Evolutionary conservation across 2,888 invertebrate genomes (phyloP), one percentile per base, ranked within the genome.

Genomic region (Acanthoscelides obtectus): DNA sequence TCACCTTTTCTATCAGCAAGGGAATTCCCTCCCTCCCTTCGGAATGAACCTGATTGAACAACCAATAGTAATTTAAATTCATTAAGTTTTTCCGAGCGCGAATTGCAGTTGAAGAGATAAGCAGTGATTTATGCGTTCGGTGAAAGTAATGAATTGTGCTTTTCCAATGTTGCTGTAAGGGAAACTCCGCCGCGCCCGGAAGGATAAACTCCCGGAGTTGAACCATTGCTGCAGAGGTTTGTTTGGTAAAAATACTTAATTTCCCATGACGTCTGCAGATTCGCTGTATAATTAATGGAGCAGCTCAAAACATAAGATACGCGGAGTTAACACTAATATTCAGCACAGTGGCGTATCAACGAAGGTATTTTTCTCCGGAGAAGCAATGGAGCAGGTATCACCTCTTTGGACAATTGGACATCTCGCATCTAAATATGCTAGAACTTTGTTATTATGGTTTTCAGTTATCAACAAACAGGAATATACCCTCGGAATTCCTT

Each of bases 261-360:
- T 81, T 79, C 77, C 77, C 78, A 79, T 81, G 81, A 82, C 81
- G 81, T 81, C 75, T 78, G 81, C 81, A 82, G 82, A 81, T 81
- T 79, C 77, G 79, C 75, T 79, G 79, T 80, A 79, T 81, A 82
- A 82, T 82, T 82, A 81, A 82, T 82, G 81, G 79, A 79, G 77
- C 79, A 77, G 76, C 74, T 77, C 45, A 12, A 45, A 76, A 75
- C 75, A 72, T 80, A 80, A 81, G 79, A 80, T 78, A 76, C 72
- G 73, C 75, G 77, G 74, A 72, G 74, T 72, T 72, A 70, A 76
- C 72, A 72, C 74, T 71, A 75, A 77, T 77, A 45, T 45, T 12
- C 45, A 45, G 1, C 3, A 1, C 45, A 45, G 45, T 4, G 75
- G 45, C 3, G 45, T 4, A 45, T 12, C 45, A 45, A 17, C 45